These are phyloP conservation scores for Aegotheles bennettii DNA, from an alignment of 2,113 vertebrate genomes.

Conservation along the genomic window DNA sequence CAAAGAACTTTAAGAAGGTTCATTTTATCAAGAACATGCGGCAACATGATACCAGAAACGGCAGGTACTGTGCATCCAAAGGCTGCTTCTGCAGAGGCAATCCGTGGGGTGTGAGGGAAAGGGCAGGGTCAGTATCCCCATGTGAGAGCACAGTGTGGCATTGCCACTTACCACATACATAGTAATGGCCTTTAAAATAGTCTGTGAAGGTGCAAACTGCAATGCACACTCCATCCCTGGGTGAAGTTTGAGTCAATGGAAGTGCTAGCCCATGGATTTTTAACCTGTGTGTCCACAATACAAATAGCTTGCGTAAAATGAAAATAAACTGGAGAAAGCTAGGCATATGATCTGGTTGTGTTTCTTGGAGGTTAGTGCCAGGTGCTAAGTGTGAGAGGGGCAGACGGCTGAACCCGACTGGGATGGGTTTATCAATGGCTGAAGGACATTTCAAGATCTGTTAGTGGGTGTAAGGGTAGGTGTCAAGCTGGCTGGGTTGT, in stretches of 20 bases:
- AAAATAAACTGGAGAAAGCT: neutral
- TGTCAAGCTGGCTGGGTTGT: neutral
- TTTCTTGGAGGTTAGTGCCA: neutral
- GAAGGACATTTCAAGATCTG: accelerated
- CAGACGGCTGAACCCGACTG: neutral
- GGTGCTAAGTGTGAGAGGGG: neutral
- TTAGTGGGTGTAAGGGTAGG: neutral
- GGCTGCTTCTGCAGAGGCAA: neutral
- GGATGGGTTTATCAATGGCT: neutral
- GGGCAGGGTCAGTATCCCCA: neutral
- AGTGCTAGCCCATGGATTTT: neutral
- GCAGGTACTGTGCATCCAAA: slow-evolving; percentile 81
- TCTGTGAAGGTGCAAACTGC: neutral
- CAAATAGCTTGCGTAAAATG: neutral
- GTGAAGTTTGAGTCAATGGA: accelerated
- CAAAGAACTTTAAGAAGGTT: slow-evolving; percentile 99
- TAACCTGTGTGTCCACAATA: neutral
- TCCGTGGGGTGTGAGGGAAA: neutral
- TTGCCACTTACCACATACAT: neutral
- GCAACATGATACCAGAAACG: slow-evolving; percentile 92
- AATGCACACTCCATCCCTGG: accelerated
- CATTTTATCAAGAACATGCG: slow-evolving; percentile 98
- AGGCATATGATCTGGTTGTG: neutral
- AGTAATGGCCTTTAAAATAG: neutral
- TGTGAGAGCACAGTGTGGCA: neutral